These are phyloP conservation scores for Fissipunctia ypsillon DNA, from an alignment of 2,888 invertebrate genomes.

Conservation along the genomic window DNA sequence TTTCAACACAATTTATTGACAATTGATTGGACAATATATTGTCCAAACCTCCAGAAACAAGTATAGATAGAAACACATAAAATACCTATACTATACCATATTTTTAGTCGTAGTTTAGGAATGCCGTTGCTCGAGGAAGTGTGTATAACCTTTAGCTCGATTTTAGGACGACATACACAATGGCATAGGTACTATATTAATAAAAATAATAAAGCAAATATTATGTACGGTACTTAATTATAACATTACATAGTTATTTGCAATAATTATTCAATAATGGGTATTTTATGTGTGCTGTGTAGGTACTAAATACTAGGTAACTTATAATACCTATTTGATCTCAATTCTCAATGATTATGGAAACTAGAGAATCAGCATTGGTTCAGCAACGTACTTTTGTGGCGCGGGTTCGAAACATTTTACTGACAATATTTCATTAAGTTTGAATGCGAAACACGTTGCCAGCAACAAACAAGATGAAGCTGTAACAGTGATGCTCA, in stretches of 20 bases:
- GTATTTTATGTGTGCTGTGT: slow-evolving; percentile 7
- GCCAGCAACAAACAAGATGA: slow-evolving; percentile 7
- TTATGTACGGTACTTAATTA: slow-evolving; percentile 8
- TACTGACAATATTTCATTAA: not conserved
- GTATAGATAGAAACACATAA: not conserved
- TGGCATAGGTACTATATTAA: slow-evolving; percentile 18
- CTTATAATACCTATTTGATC: slow-evolving; percentile 17
- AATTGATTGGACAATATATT: no score
- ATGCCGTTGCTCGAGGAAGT: not conserved
- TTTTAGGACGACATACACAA: not conserved
- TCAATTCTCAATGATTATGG: not conserved
- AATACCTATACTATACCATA: not conserved
- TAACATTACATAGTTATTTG: slow-evolving; percentile 9
- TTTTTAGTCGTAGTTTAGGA: not conserved
- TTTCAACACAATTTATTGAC: no score
- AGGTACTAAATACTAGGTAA: slow-evolving; percentile 2
- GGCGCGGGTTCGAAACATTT: not conserved
- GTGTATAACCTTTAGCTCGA: not conserved
- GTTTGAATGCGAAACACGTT: not conserved
- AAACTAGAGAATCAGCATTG: slow-evolving; percentile 10
- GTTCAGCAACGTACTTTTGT: not conserved
- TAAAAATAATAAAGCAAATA: slow-evolving; percentile 10
- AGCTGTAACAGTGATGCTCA: not conserved
- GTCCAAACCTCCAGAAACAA: slow-evolving; percentile 8
- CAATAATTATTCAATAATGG: slow-evolving; percentile 20